These are phyloP conservation scores for Reinhardtius hippoglossoides DNA, from an alignment of 2,113 vertebrate species.

Conservation along the genomic window DNA sequence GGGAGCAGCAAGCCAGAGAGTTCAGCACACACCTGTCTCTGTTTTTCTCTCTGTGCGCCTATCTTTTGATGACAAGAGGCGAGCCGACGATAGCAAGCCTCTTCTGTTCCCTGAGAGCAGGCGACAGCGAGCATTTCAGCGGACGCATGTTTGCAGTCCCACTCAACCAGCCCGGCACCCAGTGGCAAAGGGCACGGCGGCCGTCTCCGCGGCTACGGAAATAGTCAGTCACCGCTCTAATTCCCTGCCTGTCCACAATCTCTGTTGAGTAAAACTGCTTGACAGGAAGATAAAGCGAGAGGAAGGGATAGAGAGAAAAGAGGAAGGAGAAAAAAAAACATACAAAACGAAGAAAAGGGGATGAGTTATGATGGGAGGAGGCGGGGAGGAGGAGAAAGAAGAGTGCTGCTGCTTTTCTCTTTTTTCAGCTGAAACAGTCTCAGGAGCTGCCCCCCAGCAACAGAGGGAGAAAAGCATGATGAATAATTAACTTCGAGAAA, in stretches of 20 bases:
- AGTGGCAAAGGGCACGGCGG: conserved; percentile 17
- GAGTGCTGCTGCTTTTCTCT: conserved; percentile 58
- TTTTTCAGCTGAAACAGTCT: conserved; percentile 64
- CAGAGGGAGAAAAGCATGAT: conserved; percentile 79
- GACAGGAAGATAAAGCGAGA: conserved; percentile 49
- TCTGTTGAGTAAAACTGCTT: conserved; percentile 43
- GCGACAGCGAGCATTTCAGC: conserved; percentile 40
- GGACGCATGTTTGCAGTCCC: conserved; percentile 37
- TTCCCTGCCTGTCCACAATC: conserved; percentile 17
- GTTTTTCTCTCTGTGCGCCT: conserved; percentile 38
- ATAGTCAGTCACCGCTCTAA: background rate
- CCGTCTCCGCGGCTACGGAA: conserved; percentile 44
- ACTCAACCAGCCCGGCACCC: conserved; percentile 19
- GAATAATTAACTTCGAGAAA: conserved; percentile 82
- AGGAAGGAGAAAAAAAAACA: background rate
- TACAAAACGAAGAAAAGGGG: conserved; percentile 48
- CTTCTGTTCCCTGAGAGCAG: conserved; percentile 50
- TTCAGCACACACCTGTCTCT: conserved; percentile 70
- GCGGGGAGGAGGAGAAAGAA: conserved; percentile 60
- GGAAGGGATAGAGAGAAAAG: background rate
- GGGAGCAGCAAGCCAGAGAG: conserved; percentile 54
- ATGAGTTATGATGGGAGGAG: conserved; percentile 55
- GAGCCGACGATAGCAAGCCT: conserved; percentile 31
- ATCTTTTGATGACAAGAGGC: conserved; percentile 61
- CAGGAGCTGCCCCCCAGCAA: conserved; percentile 71